Base-by-base conservation (phyloP, 2,888 invertebrate genomes). In the Psococerastis gibbosa region DNA sequence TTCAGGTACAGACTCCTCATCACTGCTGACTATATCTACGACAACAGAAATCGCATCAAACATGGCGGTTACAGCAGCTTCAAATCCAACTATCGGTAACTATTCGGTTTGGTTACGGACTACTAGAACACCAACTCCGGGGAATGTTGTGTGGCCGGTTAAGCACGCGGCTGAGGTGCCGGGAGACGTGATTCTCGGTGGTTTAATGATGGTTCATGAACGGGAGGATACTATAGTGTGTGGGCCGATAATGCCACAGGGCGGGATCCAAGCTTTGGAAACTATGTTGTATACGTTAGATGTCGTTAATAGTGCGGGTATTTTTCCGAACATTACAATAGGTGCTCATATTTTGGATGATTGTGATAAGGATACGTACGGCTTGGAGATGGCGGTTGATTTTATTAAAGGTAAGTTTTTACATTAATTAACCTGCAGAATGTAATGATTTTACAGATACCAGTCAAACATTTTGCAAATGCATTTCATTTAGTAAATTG, bases 131-230 rank as follows among this genome's bases (percentile, higher is more conserved):
- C n/a, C n/a, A n/a, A n/a, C n/a, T n/a, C n/a, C 27, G 27, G 27
- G 27, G 8, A 11, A 11, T 27, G 11, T 11, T 16, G 8, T 5
- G 45, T 85, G 85, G 87, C 85, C 87, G 0, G 77, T 83, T 3
- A 87, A 85, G 55, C 73, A 78, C 55, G 81, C 85, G 52, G 83
- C 88, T 0, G 76, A 81, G 11, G 75, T 89, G 35, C 82, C 85
- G 56, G 91, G 91, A 0, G 82, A 91, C 56, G 67, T 92, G 34
- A 73, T 88, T 11, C 67, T 92, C 2, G 91, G 91, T 8, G 91
- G 89, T 1, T 64, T 92, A 35, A 91, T 91, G 84, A 92, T 91
- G 84, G 79, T 92, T 1, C 91, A 92, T 58, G 88, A 89, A 55
- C 66, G 91, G 22, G 82, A 84, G 52, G 89, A 91, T 52, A 73